These are phyloP conservation scores for Cheumatopsyche charites DNA, from an alignment of 1,140 invertebrate species.

Conservation along the genomic window DNA sequence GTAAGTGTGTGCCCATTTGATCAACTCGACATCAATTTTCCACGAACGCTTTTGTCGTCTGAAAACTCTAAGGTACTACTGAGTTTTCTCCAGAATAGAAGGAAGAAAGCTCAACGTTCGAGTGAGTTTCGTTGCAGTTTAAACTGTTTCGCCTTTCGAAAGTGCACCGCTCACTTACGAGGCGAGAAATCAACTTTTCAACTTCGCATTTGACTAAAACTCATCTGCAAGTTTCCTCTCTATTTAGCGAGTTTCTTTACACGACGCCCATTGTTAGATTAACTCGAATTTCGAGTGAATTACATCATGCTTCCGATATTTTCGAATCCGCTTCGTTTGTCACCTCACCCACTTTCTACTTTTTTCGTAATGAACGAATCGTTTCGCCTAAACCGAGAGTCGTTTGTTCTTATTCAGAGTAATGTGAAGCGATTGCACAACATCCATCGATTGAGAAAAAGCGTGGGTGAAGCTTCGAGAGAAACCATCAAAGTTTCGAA, in stretches of 20 bases:
- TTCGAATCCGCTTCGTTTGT: background rate
- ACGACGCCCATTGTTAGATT: no score
- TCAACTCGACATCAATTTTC: no score
- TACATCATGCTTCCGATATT: background rate
- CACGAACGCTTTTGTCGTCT: no score
- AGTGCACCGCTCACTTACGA: constrained; percentile 1
- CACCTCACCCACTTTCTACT: background rate
- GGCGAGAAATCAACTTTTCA: constrained; percentile 5
- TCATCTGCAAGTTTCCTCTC: background rate
- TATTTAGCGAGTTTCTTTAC: background rate
- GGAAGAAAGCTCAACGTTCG: no score
- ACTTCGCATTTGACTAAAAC: background rate
- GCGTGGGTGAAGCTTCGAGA: background rate
- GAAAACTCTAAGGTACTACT: no score
- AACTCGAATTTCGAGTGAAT: background rate
- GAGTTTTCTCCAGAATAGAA: no score
- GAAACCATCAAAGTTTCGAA: background rate
- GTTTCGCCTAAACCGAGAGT: background rate
- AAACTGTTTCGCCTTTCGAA: background rate
- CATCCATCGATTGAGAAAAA: background rate
- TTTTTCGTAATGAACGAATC: background rate
- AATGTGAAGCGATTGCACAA: background rate
- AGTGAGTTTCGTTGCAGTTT: no score
- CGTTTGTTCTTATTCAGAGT: background rate
- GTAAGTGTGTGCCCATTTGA: no score